phyloP scores from a whole-genome alignment of 2,113 vertebrate genomes.

The Balaeniceps rex region DNA sequence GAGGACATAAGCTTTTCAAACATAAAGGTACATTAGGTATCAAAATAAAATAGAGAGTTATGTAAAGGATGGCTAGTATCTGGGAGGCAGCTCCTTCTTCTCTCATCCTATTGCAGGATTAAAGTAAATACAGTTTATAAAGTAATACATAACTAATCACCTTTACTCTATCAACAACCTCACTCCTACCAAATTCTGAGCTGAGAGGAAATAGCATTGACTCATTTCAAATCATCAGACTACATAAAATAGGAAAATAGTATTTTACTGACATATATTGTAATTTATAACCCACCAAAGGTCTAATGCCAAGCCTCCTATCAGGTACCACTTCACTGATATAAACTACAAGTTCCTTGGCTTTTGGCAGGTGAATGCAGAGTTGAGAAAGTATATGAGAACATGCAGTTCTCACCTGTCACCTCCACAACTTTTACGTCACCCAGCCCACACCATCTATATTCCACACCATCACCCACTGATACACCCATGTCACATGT shows the following conservation, averaged over 20 bases:
- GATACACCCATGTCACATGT: accelerated
- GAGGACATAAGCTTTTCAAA: neutral
- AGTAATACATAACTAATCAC: neutral
- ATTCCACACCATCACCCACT: neutral
- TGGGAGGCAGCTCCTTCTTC: neutral
- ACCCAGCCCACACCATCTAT: neutral
- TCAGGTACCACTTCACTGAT: no score
- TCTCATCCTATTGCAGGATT: neutral
- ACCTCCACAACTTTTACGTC: neutral
- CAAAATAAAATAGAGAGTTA: neutral
- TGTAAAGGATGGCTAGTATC: neutral
- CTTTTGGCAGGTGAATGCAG: neutral
- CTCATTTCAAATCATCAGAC: neutral
- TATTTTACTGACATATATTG: neutral
- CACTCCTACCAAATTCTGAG: neutral
- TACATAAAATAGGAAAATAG: neutral
- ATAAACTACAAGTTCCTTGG: neutral
- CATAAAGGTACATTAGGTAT: neutral
- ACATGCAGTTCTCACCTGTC: neutral
- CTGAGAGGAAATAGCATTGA: neutral
- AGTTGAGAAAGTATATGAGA: neutral
- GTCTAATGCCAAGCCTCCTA: neutral
- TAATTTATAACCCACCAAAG: neutral
- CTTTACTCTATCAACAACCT: neutral
- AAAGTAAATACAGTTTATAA: neutral